Evolutionary conservation across 2,113 vertebrate genomes (phyloP).

Genomic region (Polyodon spathula): DNA sequence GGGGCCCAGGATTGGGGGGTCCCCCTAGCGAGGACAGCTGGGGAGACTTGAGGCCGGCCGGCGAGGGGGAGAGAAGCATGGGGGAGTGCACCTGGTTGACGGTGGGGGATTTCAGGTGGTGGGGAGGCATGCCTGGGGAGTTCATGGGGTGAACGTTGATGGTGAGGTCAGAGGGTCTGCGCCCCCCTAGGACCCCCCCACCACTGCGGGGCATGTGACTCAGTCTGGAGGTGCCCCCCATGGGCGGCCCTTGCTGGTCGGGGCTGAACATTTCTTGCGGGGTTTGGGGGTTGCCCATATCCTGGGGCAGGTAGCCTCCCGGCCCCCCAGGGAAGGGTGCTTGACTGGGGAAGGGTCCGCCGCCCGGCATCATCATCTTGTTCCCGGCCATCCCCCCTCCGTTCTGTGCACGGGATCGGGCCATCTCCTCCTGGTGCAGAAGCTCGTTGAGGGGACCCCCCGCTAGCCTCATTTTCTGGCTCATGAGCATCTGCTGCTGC

Average conservation of each 20-base stretch:
- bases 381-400: slow-evolving; percentile 50
- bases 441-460: slow-evolving; percentile 56
- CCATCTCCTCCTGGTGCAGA: slow-evolving; percentile 69
- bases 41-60: slow-evolving; percentile 83
- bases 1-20: slow-evolving; percentile 58
- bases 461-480: slow-evolving; percentile 74
- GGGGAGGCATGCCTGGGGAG: slow-evolving; percentile 72
- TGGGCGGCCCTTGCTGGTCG: slow-evolving; percentile 63
- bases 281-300: slow-evolving; percentile 38
- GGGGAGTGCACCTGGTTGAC: slow-evolving; percentile 80
- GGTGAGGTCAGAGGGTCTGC: slow-evolving; percentile 78
- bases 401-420: slow-evolving; percentile 68
- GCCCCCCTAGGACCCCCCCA: slow-evolving; percentile 55
- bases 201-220: slow-evolving; percentile 75
- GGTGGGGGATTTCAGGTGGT: slow-evolving; percentile 82
- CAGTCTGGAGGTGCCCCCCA: slow-evolving; percentile 66
- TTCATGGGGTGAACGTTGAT: slow-evolving; percentile 75
- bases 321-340: slow-evolving; percentile 67
- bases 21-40: slow-evolving; percentile 71
- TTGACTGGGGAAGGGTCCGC: slow-evolving; percentile 65
- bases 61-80: slow-evolving; percentile 76
- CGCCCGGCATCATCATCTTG: slow-evolving; percentile 69
- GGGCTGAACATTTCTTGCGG: slow-evolving; percentile 70
- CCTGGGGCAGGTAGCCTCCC: slow-evolving; percentile 69
- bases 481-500: slow-evolving; percentile 75